Conservation (phyloP, 2,888 invertebrate species). For the Nineta flava region DNA sequence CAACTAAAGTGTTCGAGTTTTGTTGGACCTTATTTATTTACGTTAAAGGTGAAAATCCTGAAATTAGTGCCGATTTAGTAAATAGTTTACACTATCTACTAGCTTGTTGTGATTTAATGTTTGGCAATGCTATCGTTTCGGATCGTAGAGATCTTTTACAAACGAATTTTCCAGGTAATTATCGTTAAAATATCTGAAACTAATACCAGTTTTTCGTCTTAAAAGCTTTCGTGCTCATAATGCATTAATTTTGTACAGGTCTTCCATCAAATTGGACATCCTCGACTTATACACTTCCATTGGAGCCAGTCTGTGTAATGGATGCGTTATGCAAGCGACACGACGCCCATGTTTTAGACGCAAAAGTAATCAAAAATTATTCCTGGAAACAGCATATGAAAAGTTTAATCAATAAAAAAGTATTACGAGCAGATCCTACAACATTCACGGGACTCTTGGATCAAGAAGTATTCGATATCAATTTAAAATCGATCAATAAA, state of each 20-base stretch:
- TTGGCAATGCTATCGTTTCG: conserved; percentile 67
- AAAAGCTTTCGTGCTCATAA: too few species aligned
- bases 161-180: conserved; percentile 56
- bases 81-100: conserved; percentile 85
- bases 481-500: conserved; percentile 70
- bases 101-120: conserved; percentile 82
- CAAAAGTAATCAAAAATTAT: conserved; percentile 79
- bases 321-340: conserved; percentile 65
- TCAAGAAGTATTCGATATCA: conserved; percentile 63
- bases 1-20: conserved; percentile 76
- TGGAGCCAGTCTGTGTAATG: conserved; percentile 67
- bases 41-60: conserved; percentile 72
- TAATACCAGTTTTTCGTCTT: too few species aligned
- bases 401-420: conserved; percentile 56
- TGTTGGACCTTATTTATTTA: conserved; percentile 88
- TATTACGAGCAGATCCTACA: conserved; percentile 54
- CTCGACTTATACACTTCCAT: conserved; percentile 36
- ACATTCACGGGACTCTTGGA: conserved; percentile 64
- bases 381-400: conserved; percentile 65
- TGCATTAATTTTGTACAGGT: conserved; percentile 35
- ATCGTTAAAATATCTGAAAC: conserved; percentile 6
- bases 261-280: conserved; percentile 50
- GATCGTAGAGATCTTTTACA: conserved; percentile 76
- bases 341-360: conserved; percentile 72
- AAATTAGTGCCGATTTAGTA: conserved; percentile 81